Base-by-base conservation (phyloP, 2,113 vertebrate genomes). In the Syrmaticus mikado region DNA sequence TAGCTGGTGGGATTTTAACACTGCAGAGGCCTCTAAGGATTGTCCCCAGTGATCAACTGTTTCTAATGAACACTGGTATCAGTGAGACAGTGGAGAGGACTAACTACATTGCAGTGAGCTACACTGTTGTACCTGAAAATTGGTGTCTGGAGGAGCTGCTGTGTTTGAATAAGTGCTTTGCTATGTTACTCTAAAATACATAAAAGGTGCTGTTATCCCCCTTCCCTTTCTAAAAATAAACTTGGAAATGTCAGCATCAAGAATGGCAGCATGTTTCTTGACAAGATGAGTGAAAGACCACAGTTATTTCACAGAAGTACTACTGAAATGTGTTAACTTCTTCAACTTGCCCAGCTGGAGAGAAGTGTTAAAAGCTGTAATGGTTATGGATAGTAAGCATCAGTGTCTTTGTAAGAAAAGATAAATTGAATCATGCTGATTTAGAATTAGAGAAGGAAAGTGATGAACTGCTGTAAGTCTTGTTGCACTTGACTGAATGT, bases 171-270 rank as follows among this genome's bases (percentile, higher is more conserved):
- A 76, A 72, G 48, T 52, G 75, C 67, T 75, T 53, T 70, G 20
- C 36, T 65, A 8, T 61, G 41, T 58, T 82, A 45, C 45, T 76
- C 45, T 21, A 58, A 78, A 45, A 73, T 58, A 52, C 11, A 50
- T 66, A 73, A 92, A 89, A 76, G 27, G 32, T 7, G 6, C 38
- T 85, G 80, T 82, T 64, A 46, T 80, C 55, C 50, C 36, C 12
- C 87, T 82, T 91, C 64, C 13, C 20, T 89, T 52, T 77, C 36
- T 38, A 77, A 71, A 95, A 94, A 93, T 89, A 92, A 91, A 74
- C 57, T 66, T 80, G 64, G 46, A 93, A 93, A 93, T 87, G 87
- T 87, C 91, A 93, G 65, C 61, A 40, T 77, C 55, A 72, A 85
- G 71, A 83, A 46, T 68, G 84, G 74, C 60, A 87, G 52, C 45